Evolutionary conservation across 2,113 vertebrate species (phyloP), one percentile per base, ranked within the genome.

Genomic region (Epinephelus moara): DNA sequence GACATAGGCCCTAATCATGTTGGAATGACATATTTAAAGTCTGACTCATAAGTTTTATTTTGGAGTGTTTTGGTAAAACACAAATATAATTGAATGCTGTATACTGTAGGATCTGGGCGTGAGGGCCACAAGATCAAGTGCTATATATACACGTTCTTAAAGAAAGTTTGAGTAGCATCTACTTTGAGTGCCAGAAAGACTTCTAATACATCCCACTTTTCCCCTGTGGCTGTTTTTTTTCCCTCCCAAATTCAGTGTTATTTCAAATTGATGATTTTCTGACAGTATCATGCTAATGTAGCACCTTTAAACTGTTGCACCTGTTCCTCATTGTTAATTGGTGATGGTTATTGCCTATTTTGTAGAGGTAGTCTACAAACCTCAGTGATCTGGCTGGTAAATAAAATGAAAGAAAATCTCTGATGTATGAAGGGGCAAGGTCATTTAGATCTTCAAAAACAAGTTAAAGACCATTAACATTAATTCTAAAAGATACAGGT

Each of bases 251-350:
- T 1, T 3, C 21, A 3, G 27, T 30, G 21, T 57, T 52, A 6
- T 30, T 13, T 42, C 14, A 47, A 10, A 30, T 11, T 50, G 40
- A 30, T 59, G n/a, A 33, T 57, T 62, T 55, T 13, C 37, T n/a
- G 55, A 42, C 25, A 1, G 55, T 23, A 42, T 49, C 27, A 21
- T 30, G 64, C 47, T n/a, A 70, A 81, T 66, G 12, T 40, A 13
- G 33, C 27, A 53, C 30, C 49, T 68, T 85, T 33, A 57, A 76
- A 78, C 25, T 42, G 59, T 68, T 78, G 25, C 25, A 64, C 69
- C 14, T 56, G 13, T 14, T 67, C 6, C 60, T 17, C 4, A 0
- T 55, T 63, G 21, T 25, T 60, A 19, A 78, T 53, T 55, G 60
- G 21, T 53, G 45, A 60, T n/a, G 47, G 30, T 30, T 33, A 69